These are phyloP conservation scores for Nasua narica DNA, from an alignment of 2,797 vertebrate species.

Conservation along the genomic window DNA sequence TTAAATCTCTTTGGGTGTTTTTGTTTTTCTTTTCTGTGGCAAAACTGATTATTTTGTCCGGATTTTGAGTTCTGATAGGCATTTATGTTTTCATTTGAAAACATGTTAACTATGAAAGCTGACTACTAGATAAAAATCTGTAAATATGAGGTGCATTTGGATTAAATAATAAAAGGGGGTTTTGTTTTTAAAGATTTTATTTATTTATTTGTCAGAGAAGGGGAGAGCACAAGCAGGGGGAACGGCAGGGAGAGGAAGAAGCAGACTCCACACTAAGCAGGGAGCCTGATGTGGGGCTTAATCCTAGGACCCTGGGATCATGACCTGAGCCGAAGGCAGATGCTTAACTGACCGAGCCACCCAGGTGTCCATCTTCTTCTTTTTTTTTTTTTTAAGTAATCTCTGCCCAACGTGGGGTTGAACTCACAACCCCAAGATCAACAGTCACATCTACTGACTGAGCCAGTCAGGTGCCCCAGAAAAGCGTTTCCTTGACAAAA, in stretches of 20 bases:
- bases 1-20: not conserved
- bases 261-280: too few relatives aligned
- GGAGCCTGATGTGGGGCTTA: too few relatives aligned
- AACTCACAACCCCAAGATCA: not conserved
- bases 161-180: not conserved
- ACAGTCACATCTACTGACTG: not conserved
- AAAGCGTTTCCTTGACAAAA: not conserved
- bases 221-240: too few relatives aligned
- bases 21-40: not conserved
- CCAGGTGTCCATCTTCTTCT: too few relatives aligned
- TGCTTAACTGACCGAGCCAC: too few relatives aligned
- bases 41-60: not conserved
- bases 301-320: too few relatives aligned
- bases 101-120: not conserved
- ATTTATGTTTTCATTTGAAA: not conserved
- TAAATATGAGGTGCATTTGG: not conserved
- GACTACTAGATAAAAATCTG: not conserved
- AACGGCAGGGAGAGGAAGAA: too few relatives aligned
- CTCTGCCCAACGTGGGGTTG: not conserved
- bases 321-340: too few relatives aligned
- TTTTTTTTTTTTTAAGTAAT: not conserved
- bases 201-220: not conserved
- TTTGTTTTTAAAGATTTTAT: not conserved
- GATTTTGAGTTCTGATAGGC: constrained; percentile 16
- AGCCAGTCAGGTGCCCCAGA: not conserved